Evolutionary conservation across 2,113 vertebrate genomes (phyloP), one percentile per base, ranked within the genome.

Genomic region (Microcebus murinus): DNA sequence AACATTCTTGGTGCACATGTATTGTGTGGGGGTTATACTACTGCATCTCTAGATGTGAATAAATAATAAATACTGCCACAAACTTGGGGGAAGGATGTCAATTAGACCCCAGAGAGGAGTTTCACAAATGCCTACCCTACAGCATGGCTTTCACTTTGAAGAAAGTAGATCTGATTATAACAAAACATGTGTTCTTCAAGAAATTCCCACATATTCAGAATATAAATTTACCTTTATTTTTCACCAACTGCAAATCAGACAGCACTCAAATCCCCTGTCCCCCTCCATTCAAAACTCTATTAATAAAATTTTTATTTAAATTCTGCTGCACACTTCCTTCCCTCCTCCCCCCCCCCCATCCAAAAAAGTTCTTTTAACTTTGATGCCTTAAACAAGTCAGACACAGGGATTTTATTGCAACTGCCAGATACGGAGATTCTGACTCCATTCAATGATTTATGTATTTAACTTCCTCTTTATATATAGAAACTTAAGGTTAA

Each of bases 11-110:
- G 93, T 73, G 96, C 71, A 21, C 50, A 18, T 57, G 77, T n/a
- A 87, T 92, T 84, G n/a, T 89, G 80, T 12, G 39, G 11, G 48
- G 63, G 70, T 83, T 76, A 96, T 77, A 68, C 80, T 71, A 97
- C 92, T 96, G 81, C 96, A 95, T 96, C 83, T 87, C 70, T 95
- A 87, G 70, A 91, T 65, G 79, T 71, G 92, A 96, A 93, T 92
- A 92, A 97, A 90, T 95, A 94, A 95, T 79, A 97, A 91, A 94
- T 65, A 84, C 94, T 68, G 95, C 97, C 96, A 86, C 90, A 65
- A 96, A 94, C 91, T 96, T 97, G 63, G 97, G 65, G 59, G 95
- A 94, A 95, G 77, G 94, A 42, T 6, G 13, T 95, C 98, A 98
- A 96, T 97, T 93, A 95, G 91, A 95, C 96, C 92, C 63, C 14